Base-by-base conservation (phyloP, 1,140 invertebrate species). In the Eriocheir sinensis region DNA sequence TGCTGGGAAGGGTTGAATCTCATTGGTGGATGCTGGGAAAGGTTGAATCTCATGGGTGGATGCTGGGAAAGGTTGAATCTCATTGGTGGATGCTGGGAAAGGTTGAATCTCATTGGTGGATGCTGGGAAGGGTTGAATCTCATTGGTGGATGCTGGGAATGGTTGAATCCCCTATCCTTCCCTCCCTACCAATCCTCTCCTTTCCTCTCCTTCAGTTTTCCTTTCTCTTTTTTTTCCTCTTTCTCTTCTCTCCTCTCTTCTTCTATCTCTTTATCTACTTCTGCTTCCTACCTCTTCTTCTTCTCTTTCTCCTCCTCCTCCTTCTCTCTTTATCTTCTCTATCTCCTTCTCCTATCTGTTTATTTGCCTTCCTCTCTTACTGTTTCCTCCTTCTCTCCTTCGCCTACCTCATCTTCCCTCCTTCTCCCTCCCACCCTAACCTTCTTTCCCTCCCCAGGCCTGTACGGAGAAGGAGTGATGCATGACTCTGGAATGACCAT, bases 401-500 rank as follows among this genome's bases (percentile, higher is more conserved):
- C 1, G 9, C 27, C 17, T 17, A 9, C 27, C 9, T 89, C 9
- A 6, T 36, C 34, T 15, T 41, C 17, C 30, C 0, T 36, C 9
- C 36, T 85, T 15, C 32, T n/a, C 41, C 36, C 1, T 15, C 27
- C 17, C 36, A 9, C 27, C 9, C 48, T 34, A 6, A 34, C 34
- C 8, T 41, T 32, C 30, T 1, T 36, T n/a, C 36, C 53, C 41
- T 36, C 34, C 30, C 2, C 90, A 96, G 96, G 96, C 6, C 90
- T 96, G 92, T 96, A 95, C 88, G 96, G 96, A 36, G 96, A 96
- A 40, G 92, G 72, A 4, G 41, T 96, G 0, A 40, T 85, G 30
- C 94, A 95, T 48, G 89, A 95, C 32, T 96, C 94, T 0, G 96
- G 96, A n/a, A 95, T 96, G 94, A 96, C 96, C 0, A 80, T 96